Conservation (phyloP, 2,113 vertebrate genomes). For the Desmodus rotundus region DNA sequence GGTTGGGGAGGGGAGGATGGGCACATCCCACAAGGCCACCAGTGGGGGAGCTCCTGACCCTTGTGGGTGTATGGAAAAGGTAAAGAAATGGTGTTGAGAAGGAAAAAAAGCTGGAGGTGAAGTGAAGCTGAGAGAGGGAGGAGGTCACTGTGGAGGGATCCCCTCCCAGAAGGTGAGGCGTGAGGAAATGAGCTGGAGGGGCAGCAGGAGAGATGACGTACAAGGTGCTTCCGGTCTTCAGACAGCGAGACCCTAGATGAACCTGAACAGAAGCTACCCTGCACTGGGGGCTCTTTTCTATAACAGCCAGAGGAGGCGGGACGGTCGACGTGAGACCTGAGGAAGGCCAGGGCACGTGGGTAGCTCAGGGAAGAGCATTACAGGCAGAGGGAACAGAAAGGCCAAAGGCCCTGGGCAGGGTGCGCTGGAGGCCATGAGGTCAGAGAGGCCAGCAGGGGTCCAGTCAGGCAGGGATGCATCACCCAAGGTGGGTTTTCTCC, state of each 20-base stretch:
- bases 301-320: not conserved
- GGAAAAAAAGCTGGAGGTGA: not conserved
- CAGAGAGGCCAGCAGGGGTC: not conserved
- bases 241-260: not conserved
- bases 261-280: rapidly evolving
- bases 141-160: rapidly evolving
- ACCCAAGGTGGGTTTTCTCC: not conserved
- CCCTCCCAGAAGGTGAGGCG: not conserved
- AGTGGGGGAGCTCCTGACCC: not conserved
- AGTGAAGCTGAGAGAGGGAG: not conserved
- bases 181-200: not conserved
- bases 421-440: not conserved
- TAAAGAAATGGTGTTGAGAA: not conserved
- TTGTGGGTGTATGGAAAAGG: not conserved
- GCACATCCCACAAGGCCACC: rapidly evolving
- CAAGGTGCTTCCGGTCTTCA: not conserved
- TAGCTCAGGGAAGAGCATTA: not conserved
- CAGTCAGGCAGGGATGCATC: not conserved
- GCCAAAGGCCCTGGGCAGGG: not conserved
- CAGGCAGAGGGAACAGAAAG: not conserved
- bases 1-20: not conserved
- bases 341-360: not conserved
- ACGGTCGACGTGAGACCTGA: not conserved
- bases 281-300: rapidly evolving
- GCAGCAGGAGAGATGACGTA: not conserved